Evolutionary conservation across 2,113 vertebrate genomes (phyloP), one percentile per base, ranked within the genome.

Genomic region (Channa argus): DNA sequence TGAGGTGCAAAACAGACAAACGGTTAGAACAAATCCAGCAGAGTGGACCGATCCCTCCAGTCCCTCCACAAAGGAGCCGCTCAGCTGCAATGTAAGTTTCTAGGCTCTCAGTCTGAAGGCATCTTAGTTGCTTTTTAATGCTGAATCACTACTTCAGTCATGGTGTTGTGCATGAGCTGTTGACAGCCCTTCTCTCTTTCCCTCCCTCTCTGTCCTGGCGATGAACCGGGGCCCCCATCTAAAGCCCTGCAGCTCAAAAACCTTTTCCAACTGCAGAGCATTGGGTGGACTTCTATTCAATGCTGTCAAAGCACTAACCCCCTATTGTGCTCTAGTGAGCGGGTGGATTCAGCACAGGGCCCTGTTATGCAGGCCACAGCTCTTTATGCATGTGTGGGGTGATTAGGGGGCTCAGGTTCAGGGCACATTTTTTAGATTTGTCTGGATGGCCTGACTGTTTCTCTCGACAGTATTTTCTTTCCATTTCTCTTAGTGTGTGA

Each of bases 1-100:
- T 37, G 97, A 99, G 90, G 90, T 91, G 34, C 97, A 98, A 74
- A 97, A 94, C 93, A 94, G 93, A 77, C 96, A 96, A 6, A 92
- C 91, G 0, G 87, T 91, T 51, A 66, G 85, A 50, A 51, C 87
- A 37, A 95, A 98, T 38, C 81, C 89, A 51, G 41, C 92, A 4
- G 96, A 98, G 77, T 96, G 95, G 94, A 90, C 92, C 6, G 95
- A 96, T 0, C 88, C 94, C 12, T 94, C 93, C 74, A 94, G 93
- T 66, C 94, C 94, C 1, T 52, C 86, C 2, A 86, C 95, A 39
- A 95, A 94, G 2, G 95, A 96, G 37, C 94, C 94, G 2, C 93
- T 95, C 56, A 95, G 91, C 85, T 96, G 94, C 92, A 97, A 92
- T 43, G 98, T 99, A 91, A 97, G 98, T 92, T 46, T 74, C 37